These are phyloP conservation scores for Thermophis baileyi DNA, from an alignment of 2,113 vertebrate species.

Conservation along the genomic window DNA sequence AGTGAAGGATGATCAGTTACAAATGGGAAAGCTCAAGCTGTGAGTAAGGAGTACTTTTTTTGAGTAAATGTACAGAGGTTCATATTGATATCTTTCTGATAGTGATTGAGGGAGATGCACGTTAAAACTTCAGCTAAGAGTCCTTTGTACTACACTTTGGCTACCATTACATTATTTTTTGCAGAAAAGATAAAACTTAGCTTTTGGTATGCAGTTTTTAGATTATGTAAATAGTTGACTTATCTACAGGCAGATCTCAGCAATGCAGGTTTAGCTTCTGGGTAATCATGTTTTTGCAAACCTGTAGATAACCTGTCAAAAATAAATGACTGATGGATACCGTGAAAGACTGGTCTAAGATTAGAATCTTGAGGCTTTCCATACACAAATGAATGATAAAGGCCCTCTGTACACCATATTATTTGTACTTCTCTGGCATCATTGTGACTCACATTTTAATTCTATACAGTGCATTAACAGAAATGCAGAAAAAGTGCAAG, in stretches of 20 bases:
- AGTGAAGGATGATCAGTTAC: not conserved
- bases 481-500: not conserved
- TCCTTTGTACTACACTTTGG: conserved; percentile 2
- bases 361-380: conserved; percentile 48
- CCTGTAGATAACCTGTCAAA: conserved; percentile 58
- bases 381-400: conserved; percentile 45
- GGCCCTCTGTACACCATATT: conserved; percentile 23
- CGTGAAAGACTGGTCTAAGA: conserved; percentile 42
- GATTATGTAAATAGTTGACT: conserved; percentile 59
- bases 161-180: conserved; percentile 36
- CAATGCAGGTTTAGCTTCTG: conserved; percentile 57
- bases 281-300: conserved; percentile 45
- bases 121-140: not conserved
- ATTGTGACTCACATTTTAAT: conserved; percentile 4
- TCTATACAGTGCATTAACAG: not conserved
- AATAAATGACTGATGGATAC: conserved; percentile 57
- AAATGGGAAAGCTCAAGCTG: not conserved
- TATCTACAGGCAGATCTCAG: conserved; percentile 62
- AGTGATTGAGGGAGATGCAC: not conserved
- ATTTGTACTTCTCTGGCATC: accelerated
- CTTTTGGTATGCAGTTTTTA: conserved; percentile 61
- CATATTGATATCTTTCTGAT: not conserved
- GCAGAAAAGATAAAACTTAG: conserved; percentile 54
- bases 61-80: not conserved
- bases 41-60: not conserved